phyloP scores from a whole-genome alignment of 1,140 invertebrate genomes.

The Aleiodes sp. region DNA sequence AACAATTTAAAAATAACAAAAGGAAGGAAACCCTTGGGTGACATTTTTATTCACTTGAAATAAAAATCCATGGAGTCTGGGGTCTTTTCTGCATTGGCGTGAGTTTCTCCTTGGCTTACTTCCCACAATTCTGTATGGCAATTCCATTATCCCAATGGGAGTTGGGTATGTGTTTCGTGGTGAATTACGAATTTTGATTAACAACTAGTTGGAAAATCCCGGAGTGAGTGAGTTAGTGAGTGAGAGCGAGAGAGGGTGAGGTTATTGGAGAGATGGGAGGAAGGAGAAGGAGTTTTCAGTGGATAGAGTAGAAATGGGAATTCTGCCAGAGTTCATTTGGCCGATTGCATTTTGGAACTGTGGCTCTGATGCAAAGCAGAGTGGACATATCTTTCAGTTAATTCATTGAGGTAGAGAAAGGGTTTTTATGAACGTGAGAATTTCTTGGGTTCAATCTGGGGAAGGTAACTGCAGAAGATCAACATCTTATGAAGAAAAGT shows the following conservation, averaged over 20 bases:
- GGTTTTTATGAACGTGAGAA: no score
- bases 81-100: not conserved
- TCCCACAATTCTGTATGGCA: not conserved
- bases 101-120: slow-evolving; percentile 10
- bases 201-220: not conserved
- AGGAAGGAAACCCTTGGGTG: no score
- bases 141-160: slow-evolving; percentile 8
- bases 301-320: slow-evolving; percentile 14
- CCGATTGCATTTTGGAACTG: slow-evolving; percentile 3
- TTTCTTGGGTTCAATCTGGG: no score
- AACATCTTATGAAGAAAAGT: no score
- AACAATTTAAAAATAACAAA: no score
- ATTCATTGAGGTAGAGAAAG: no score
- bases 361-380: not conserved
- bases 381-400: not conserved
- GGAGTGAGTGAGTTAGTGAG: not conserved
- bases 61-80: not conserved
- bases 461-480: no score
- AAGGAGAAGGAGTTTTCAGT: not conserved
- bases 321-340: slow-evolving; percentile 11
- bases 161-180: slow-evolving; percentile 6
- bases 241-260: not conserved
- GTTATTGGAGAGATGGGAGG: not conserved
- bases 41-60: not conserved
- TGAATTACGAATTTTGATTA: slow-evolving; percentile 23